Conservation (phyloP, 2,888 invertebrate genomes). For the Dascillus cervinus region DNA sequence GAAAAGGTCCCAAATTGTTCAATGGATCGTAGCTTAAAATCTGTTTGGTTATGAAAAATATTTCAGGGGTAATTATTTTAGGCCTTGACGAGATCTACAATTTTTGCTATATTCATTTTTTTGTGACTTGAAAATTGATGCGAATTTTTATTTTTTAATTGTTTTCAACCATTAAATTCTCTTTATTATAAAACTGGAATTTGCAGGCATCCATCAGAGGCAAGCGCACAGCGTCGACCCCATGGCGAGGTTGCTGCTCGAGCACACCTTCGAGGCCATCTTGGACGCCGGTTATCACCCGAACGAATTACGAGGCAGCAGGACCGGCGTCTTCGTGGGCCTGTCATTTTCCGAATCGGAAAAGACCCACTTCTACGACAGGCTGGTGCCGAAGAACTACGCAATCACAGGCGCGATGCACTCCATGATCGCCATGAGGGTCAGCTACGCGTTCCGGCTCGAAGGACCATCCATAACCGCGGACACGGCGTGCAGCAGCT, state of each 20-base stretch:
- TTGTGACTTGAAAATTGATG: no score
- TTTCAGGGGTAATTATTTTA: no score
- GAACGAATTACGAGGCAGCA: slow-evolving; percentile 57
- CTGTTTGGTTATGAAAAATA: no score
- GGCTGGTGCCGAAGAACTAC: slow-evolving; percentile 20
- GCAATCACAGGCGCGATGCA: slow-evolving; percentile 63
- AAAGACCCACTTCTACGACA: slow-evolving; percentile 57
- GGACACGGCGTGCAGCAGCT: slow-evolving; percentile 95
- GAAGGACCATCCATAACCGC: slow-evolving; percentile 83
- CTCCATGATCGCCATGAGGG: slow-evolving; percentile 85
- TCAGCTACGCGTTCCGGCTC: slow-evolving; percentile 82
- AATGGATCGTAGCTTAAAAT: no score
- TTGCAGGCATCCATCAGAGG: slow-evolving; percentile 53
- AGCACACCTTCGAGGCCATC: slow-evolving; percentile 51
- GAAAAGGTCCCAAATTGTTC: no score
- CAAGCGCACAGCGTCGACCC: slow-evolving; percentile 53
- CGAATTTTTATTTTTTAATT: background rate
- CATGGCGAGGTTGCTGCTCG: slow-evolving; percentile 50
- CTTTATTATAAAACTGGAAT: background rate
- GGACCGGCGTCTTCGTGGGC: slow-evolving; percentile 72
- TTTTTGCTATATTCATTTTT: no score
- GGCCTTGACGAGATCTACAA: no score
- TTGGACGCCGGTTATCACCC: slow-evolving; percentile 60
- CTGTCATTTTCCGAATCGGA: slow-evolving; percentile 70
- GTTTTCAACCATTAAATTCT: background rate